Conservation (phyloP, 2,797 vertebrate genomes). For the Sorex maritimensis region DNA sequence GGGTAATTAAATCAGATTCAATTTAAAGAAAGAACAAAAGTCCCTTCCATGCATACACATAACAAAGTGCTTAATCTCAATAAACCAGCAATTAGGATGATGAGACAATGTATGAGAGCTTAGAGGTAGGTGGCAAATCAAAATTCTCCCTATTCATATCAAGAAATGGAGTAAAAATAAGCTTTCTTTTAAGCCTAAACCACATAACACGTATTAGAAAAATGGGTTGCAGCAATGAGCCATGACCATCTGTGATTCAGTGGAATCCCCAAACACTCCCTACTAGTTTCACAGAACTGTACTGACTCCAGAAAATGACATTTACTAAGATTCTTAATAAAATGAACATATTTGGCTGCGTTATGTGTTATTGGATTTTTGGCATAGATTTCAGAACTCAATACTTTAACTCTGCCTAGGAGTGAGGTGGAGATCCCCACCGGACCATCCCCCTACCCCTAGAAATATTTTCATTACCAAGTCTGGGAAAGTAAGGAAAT, state of each 20-base stretch:
- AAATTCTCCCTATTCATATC: slow-evolving; percentile 87
- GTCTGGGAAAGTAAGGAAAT: slow-evolving; percentile 27
- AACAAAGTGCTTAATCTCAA: slow-evolving; percentile 92
- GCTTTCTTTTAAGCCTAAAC: slow-evolving; percentile 85
- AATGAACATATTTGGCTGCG: slow-evolving; percentile 87
- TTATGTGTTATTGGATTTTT: slow-evolving; percentile 87
- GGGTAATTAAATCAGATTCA: slow-evolving; percentile 90
- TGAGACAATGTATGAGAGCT: slow-evolving; percentile 86
- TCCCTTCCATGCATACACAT: slow-evolving; percentile 88
- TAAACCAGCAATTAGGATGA: slow-evolving; percentile 89
- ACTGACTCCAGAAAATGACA: slow-evolving; percentile 85
- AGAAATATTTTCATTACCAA: slow-evolving; percentile 65
- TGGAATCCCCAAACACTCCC: slow-evolving; percentile 86
- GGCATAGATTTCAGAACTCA: slow-evolving; percentile 67
- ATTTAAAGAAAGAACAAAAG: slow-evolving; percentile 91
- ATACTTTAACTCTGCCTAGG: slow-evolving; percentile 71
- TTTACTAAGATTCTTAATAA: slow-evolving; percentile 88
- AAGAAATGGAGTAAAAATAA: slow-evolving; percentile 89
- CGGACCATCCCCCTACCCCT: neutral
- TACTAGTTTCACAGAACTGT: slow-evolving; percentile 83
- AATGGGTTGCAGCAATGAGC: slow-evolving; percentile 85
- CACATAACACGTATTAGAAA: slow-evolving; percentile 86
- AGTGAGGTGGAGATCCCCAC: neutral
- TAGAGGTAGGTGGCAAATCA: slow-evolving; percentile 89
- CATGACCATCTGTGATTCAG: slow-evolving; percentile 82